phyloP scores from a whole-genome alignment of 2,888 invertebrate genomes.

The Dusona sp. region DNA sequence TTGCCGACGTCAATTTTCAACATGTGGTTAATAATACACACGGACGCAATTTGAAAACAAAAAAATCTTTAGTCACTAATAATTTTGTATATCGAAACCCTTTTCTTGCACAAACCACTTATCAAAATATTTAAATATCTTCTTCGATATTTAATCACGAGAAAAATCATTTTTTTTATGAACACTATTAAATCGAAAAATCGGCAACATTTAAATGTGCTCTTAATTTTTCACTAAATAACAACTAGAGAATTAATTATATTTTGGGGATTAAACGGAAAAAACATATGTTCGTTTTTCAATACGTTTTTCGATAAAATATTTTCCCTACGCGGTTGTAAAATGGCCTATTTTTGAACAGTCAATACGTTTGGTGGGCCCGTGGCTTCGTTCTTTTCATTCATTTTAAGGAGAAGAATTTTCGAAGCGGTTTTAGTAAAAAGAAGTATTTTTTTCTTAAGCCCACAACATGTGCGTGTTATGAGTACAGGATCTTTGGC shows the following conservation, averaged over 20 bases:
- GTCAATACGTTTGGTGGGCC: conserved; percentile 11
- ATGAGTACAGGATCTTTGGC: conserved; percentile 22
- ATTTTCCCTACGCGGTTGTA: not conserved
- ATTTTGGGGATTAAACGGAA: not conserved
- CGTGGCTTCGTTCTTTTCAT: conserved; percentile 12
- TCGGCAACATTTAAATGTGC: not conserved
- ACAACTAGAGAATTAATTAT: not conserved
- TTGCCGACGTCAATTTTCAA: conserved; percentile 42
- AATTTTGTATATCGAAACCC: not conserved
- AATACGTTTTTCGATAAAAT: not conserved
- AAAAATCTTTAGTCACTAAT: not conserved
- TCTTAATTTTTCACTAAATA: not conserved
- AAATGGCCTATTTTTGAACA: not conserved
- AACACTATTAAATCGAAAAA: not conserved
- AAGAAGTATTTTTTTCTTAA: not conserved
- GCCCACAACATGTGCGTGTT: conserved; percentile 8
- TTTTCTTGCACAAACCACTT: not conserved
- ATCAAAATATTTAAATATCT: not conserved
- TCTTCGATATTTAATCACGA: not conserved
- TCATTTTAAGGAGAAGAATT: conserved; percentile 1
- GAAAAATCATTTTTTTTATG: not conserved
- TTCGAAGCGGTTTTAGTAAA: not conserved
- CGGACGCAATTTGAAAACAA: conserved; percentile 25
- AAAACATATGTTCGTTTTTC: not conserved
- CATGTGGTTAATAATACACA: conserved; percentile 38